These are phyloP conservation scores for Corythoichthys intestinalis DNA, from an alignment of 2,113 vertebrate genomes.

Conservation along the genomic window DNA sequence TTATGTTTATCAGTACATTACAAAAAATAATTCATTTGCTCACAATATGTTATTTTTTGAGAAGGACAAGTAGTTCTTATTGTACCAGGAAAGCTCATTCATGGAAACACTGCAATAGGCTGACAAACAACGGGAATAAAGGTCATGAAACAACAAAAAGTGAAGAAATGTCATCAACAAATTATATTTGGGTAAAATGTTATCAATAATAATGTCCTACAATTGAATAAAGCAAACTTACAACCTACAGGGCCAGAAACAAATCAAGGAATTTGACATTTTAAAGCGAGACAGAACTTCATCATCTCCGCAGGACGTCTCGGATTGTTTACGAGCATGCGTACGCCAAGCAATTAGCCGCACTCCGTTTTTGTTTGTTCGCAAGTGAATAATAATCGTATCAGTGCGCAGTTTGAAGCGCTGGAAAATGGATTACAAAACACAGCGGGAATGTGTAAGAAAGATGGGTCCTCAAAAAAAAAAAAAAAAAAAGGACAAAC, in stretches of 20 bases:
- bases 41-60: no score
- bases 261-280: conserved; percentile 1
- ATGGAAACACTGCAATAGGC: no score
- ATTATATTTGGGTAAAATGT: no score
- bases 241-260: background rate
- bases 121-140: no score
- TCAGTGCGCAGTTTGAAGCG: conserved; percentile 16
- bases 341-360: conserved; percentile 29
- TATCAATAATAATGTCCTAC: background rate
- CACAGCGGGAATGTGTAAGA: conserved; percentile 10
- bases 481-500: conserved; percentile 33
- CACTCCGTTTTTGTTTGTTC: conserved; percentile 9
- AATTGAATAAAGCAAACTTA: background rate
- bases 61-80: no score
- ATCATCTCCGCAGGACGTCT: conserved; percentile 25
- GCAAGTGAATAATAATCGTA: conserved; percentile 35
- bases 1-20: no score
- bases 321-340: conserved; percentile 19
- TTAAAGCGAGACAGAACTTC: background rate
- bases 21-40: no score
- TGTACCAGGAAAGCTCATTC: no score
- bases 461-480: background rate
- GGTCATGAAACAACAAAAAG: no score
- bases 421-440: conserved; percentile 1
- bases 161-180: no score